phyloP scores from a whole-genome alignment of 2,113 vertebrate genomes.

The Salvator merianae region DNA sequence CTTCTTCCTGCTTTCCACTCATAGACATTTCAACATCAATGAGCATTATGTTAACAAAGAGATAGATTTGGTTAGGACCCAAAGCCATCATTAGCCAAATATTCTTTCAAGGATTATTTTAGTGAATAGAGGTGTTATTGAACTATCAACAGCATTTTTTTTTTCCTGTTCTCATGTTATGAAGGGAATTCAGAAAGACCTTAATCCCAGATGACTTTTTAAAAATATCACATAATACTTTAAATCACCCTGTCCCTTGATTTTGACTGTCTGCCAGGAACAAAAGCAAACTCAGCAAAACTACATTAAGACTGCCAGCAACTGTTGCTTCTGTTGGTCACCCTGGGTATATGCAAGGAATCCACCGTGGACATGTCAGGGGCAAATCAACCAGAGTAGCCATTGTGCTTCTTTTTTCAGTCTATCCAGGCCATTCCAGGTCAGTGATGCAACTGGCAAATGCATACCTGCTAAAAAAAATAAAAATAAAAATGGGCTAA shows the following conservation, averaged over 20 bases:
- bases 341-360: no score
- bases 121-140: neutral
- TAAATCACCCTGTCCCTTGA: neutral
- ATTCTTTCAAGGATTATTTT: slow-evolving; percentile 46
- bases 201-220: neutral
- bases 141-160: neutral
- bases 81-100: slow-evolving; percentile 70
- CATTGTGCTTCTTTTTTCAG: no score
- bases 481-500: no score
- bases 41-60: neutral
- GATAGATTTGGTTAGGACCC: neutral
- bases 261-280: neutral
- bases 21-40: neutral
- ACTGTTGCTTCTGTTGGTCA: no score
- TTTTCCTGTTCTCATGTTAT: neutral
- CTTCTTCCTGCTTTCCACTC: neutral
- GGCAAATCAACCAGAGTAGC: no score
- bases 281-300: neutral
- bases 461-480: no score
- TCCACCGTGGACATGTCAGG: no score
- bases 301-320: no score
- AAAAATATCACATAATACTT: neutral
- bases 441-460: no score
- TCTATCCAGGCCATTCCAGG: no score
- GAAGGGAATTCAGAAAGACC: slow-evolving; percentile 33